Evolutionary conservation across 2,113 vertebrate genomes (phyloP).

Genomic region (Entelurus aequoreus): DNA sequence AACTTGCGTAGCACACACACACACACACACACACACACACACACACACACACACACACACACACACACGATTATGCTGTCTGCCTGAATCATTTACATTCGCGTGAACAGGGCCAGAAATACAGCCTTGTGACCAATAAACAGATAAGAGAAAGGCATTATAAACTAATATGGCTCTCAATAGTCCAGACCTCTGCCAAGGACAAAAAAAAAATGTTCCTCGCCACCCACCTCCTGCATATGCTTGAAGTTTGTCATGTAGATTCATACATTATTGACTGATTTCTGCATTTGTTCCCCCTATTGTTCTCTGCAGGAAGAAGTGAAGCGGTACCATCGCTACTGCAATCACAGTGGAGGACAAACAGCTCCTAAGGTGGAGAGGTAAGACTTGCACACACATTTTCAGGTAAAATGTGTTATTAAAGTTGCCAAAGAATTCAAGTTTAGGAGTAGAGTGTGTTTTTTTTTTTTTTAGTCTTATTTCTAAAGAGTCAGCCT

Average conservation of each 20-base stretch:
- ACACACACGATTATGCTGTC: constrained; percentile 2
- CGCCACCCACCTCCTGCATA: not conserved
- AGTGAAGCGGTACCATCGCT: constrained; percentile 59
- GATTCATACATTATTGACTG: constrained; percentile 3
- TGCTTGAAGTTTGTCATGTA: not conserved
- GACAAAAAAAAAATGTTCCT: constrained; percentile 1
- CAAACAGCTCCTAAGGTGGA: constrained; percentile 50
- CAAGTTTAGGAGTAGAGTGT: too few relatives aligned
- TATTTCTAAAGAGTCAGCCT: too few relatives aligned
- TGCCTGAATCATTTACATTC: constrained; percentile 12
- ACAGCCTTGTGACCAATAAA: constrained; percentile 18
- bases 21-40: too few relatives aligned
- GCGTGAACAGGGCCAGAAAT: constrained; percentile 11
- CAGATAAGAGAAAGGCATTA: constrained; percentile 12
- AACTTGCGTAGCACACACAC: constrained; percentile 11
- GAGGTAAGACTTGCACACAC: constrained; percentile 44
- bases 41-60: not conserved
- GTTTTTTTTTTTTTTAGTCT: too few relatives aligned
- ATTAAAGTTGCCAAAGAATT: not conserved
- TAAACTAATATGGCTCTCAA: constrained; percentile 1
- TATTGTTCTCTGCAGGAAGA: constrained; percentile 52
- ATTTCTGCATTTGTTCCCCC: not conserved
- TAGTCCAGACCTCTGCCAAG: not conserved
- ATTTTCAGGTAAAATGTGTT: not conserved
- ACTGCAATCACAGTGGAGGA: constrained; percentile 58